Conservation (phyloP, 2,113 vertebrate genomes). For the Mormoops blainvillei region DNA sequence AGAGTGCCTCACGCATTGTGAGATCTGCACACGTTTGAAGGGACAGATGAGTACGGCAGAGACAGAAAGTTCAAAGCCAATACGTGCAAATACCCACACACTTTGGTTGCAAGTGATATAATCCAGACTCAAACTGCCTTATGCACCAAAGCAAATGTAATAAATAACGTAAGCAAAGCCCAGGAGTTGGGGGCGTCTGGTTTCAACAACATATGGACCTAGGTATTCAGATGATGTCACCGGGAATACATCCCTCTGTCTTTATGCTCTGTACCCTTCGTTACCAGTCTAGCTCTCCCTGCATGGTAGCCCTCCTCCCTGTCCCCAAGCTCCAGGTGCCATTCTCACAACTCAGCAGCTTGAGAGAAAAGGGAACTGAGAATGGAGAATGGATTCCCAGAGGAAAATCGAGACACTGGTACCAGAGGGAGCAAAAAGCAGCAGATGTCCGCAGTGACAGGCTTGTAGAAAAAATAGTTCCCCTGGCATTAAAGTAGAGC, state of each 20-base stretch:
- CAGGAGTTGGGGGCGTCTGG: not conserved
- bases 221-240: not conserved
- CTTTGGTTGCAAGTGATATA: not conserved
- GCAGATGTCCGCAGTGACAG: not conserved
- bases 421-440: not conserved
- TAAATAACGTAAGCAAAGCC: not conserved
- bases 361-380: not conserved
- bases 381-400: not conserved
- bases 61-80: not conserved
- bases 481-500: not conserved
- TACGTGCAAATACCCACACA: not conserved
- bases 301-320: not conserved
- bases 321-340: not conserved
- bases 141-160: not conserved
- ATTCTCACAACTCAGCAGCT: not conserved
- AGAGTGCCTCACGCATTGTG: not conserved
- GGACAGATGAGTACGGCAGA: not conserved
- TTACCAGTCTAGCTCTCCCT: not conserved
- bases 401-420: not conserved
- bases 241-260: not conserved
- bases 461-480: not conserved
- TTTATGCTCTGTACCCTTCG: not conserved
- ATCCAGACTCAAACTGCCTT: not conserved
- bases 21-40: not conserved
- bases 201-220: not conserved